Evolutionary conservation across 2,797 vertebrate genomes (phyloP), one percentile per base, ranked within the genome.

Genomic region (Pantherophis alleghaniensis): DNA sequence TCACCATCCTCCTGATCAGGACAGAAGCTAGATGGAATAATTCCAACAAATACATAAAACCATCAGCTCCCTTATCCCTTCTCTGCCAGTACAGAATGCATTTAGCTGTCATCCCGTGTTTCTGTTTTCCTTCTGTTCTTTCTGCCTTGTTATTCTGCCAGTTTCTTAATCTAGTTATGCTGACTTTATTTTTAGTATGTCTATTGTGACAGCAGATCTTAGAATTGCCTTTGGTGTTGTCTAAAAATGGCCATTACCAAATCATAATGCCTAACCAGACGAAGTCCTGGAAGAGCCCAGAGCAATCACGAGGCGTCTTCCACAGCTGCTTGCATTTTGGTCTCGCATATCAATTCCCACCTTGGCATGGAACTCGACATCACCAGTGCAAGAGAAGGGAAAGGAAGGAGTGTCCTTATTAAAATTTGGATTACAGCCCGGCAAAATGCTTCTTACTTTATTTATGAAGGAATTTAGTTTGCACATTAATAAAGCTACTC

Each of bases 161-260:
- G 95, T 97, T 97, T 97, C 97, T 97, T 97, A 96, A 97, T 97
- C 97, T 97, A 94, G 97, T 97, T 97, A 96, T 95, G 97, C 95
- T 96, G 96, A 96, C 97, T 98, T 97, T 96, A 97, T 97, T 97
- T 97, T 96, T 95, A 96, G 96, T 93, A 92, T 94, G 96, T 96
- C 97, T 95, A 94, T 97, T 97, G 96, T 96, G 96, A 97, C 96
- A 96, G 97, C 96, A 95, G 95, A 96, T 96, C 96, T 96, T 96
- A 95, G 96, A 97, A 97, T 95, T 96, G 97, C 97, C 96, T 96
- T 92, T 96, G 96, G 94, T 97, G 97, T 96, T 97, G 97, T 96
- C 96, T 95, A 96, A 97, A 98, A 97, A 96, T 94, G 97, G 97
- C 97, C 95, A 89, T 97, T 97, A 96, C 96, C 95, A 96, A 96